These are phyloP conservation scores for Chrosomus eos DNA, from an alignment of 2,797 vertebrate genomes.

Conservation along the genomic window DNA sequence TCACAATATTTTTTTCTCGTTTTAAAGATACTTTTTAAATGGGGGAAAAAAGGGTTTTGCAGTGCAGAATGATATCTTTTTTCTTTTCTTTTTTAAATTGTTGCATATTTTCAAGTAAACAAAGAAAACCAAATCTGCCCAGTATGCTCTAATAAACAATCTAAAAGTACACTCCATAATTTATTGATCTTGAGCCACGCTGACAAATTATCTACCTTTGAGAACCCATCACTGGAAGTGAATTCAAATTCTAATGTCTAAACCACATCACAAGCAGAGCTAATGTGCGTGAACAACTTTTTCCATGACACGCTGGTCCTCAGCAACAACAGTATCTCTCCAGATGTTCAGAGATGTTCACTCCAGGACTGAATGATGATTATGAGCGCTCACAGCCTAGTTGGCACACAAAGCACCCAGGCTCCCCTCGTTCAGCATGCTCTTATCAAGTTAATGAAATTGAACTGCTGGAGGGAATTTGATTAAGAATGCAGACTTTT, in stretches of 20 bases:
- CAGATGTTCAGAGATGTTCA: conserved; percentile 46
- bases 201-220: conserved; percentile 28
- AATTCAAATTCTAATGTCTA: not conserved
- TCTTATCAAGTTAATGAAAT: conserved; percentile 67
- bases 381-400: conserved; percentile 45
- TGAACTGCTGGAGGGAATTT: conserved; percentile 61
- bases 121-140: conserved; percentile 30
- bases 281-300: conserved; percentile 28
- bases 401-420: conserved; percentile 21
- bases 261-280: not conserved
- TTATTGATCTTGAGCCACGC: conserved; percentile 34
- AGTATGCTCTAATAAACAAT: conserved; percentile 37
- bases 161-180: conserved; percentile 34
- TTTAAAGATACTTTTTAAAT: not conserved
- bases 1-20: not conserved
- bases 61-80: not conserved
- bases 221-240: not conserved
- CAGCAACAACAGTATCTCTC: conserved; percentile 36
- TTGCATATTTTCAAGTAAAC: not conserved
- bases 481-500: conserved; percentile 63
- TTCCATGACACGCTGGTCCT: conserved; percentile 9
- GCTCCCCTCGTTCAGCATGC: conserved; percentile 59
- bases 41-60: not conserved
- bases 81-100: no score
- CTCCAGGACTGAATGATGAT: conserved; percentile 53